Evolutionary conservation across 35 echinoderm and acorn worm species (phyloP).

Genomic region (Anneissia japonica): DNA sequence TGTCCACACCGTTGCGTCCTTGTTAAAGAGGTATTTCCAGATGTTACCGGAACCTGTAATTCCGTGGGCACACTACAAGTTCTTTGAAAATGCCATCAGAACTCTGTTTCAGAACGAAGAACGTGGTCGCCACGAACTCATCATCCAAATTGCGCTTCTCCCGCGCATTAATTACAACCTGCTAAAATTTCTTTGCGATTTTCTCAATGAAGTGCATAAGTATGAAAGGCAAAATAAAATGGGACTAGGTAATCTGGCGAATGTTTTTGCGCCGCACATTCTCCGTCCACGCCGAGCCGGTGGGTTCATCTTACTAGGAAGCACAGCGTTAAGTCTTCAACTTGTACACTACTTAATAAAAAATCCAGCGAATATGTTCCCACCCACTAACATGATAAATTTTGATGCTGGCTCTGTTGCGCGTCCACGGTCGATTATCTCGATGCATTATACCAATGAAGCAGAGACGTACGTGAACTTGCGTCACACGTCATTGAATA

Average conservation of each 20-base stretch:
- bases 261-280: conserved; percentile 94
- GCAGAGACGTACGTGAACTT: background rate
- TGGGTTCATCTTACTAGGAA: conserved; percentile 59
- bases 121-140: conserved; percentile 59
- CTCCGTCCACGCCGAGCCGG: conserved; percentile 74
- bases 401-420: background rate
- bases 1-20: conserved; percentile 81
- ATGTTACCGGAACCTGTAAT: conserved; percentile 85
- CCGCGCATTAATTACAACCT: conserved; percentile 92
- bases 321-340: conserved; percentile 76
- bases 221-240: conserved; percentile 77
- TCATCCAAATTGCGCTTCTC: conserved; percentile 76
- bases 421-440: background rate
- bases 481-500: background rate
- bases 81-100: conserved; percentile 77
- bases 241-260: conserved; percentile 86
- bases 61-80: conserved; percentile 75
- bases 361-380: conserved; percentile 68
- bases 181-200: conserved; percentile 76
- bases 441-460: background rate
- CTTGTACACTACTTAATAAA: conserved; percentile 75
- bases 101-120: conserved; percentile 57
- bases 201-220: conserved; percentile 68
- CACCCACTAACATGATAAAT: conserved; percentile 14
- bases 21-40: conserved; percentile 81